These are phyloP conservation scores for Dilophus febrilis DNA, from an alignment of 2,888 invertebrate genomes.

Conservation along the genomic window DNA sequence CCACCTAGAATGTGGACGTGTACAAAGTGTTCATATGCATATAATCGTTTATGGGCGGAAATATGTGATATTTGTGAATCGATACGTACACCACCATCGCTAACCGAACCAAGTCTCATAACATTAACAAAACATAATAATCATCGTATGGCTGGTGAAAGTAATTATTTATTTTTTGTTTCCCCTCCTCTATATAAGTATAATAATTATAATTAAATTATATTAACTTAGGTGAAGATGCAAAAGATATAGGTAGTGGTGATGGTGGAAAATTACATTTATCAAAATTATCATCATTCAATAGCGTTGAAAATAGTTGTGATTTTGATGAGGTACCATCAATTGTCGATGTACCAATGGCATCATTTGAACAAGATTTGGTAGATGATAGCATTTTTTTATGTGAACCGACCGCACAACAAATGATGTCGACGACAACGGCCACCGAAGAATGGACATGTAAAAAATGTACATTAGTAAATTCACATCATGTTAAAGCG, in stretches of 20 bases:
- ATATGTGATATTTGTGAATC: constrained; percentile 71
- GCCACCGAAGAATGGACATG: constrained; percentile 53
- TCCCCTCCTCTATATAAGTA: too few species aligned
- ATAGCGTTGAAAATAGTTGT: not conserved
- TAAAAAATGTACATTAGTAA: constrained; percentile 72
- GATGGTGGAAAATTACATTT: constrained; percentile 13
- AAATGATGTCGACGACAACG: constrained; percentile 5
- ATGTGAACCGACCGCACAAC: too few species aligned
- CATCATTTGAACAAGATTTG: constrained; percentile 47
- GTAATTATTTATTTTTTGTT: too few species aligned
- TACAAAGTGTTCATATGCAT: constrained; percentile 72
- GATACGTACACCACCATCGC: constrained; percentile 39
- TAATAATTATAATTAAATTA: constrained; percentile 4
- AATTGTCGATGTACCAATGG: constrained; percentile 39
- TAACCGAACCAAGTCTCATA: constrained; percentile 48
- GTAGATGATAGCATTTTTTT: constrained; percentile 48
- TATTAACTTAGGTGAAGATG: constrained; percentile 2
- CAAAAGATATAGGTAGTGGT: not conserved
- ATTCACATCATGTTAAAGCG: constrained; percentile 47
- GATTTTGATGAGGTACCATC: constrained; percentile 20
- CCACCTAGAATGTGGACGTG: constrained; percentile 69
- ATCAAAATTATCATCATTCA: constrained; percentile 13
- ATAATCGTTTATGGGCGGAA: constrained; percentile 64
- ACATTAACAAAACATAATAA: constrained; percentile 44
- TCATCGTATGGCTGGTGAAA: constrained; percentile 2